Evolutionary conservation across 2,797 vertebrate species (phyloP), one percentile per base, ranked within the genome.

Genomic region (Echiichthys vipera): DNA sequence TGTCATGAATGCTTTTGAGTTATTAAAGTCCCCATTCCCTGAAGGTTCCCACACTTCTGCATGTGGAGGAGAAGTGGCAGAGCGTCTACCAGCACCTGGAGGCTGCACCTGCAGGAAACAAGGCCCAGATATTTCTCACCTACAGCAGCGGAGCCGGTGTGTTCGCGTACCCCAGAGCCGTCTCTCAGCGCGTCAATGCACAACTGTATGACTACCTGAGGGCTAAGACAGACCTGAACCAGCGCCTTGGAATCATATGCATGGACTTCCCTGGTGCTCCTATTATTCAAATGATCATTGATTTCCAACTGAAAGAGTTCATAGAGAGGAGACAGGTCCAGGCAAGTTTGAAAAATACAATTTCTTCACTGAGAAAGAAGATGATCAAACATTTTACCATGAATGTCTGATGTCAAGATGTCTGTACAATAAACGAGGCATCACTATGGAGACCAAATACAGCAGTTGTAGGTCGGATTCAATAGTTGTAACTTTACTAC

Each of bases 251-350:
- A 0, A 95, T 97, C 71, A 80, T 96, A 50, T 92, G 94, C 82
- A 94, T 96, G 94, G 96, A 97, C 86, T 97, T 96, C 79, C 95
- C 96, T 0, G 94, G 92, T 7, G 57, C 95, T 14, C 93, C 91
- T 12, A 77, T 95, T 3, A 85, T 96, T 68, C 91, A 70, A 73
- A 89, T 87, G 40, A 95, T 96, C 49, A 92, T 94, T 82, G 87
- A 94, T 36, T 96, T 95, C 84, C 89, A 97, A 88, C 25, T 94
- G 15, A 82, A 22, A 54, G 53, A 65, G 11, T 37, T 37, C 1
- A 24, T 2, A 22, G 74, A 53, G 24, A 62, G 22, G 30, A 30
- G 5, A 10, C n/a, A 24, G 12, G 4, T 17, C 17, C 24, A 62
- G 65, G 5, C 18, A 20, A 43, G 2, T 71, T 36, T 42, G 25